A percentile compares a stretch with the other conserved stretches of the same genome.
phyloP scores from a whole-genome alignment of 2,113 vertebrate species.

The Furnarius figulus region DNA sequence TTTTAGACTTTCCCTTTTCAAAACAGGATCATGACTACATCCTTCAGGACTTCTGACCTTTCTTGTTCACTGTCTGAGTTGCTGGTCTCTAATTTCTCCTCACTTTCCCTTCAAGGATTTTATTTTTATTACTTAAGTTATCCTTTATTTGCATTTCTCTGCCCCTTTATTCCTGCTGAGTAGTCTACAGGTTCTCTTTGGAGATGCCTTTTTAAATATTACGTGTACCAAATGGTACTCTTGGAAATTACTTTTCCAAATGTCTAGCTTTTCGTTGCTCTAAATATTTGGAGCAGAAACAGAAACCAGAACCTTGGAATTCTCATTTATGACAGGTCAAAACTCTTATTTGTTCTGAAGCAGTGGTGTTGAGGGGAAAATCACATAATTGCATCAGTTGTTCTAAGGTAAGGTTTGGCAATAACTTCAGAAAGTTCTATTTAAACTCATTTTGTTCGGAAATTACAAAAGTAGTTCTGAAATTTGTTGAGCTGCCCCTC shows the following conservation, averaged over 20 bases:
- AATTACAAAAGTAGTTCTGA: neutral
- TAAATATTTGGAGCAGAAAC: neutral
- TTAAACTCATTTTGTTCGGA: neutral
- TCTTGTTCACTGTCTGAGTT: neutral
- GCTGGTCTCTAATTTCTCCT: neutral
- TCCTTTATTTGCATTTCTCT: neutral
- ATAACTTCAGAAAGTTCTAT: neutral
- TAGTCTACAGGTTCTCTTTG: neutral
- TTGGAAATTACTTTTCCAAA: neutral
- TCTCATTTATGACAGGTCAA: neutral
- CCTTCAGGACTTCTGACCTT: slow-evolving; percentile 9
- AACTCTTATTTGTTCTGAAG: neutral
- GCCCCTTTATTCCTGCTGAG: neutral
- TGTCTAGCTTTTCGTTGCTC: neutral
- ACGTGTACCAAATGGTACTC: neutral
- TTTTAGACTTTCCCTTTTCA: slow-evolving; percentile 43
- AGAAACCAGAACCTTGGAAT: neutral
- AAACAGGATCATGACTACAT: neutral
- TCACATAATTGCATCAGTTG: neutral
- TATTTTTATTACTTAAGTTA: neutral
- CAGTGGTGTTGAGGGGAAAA: neutral
- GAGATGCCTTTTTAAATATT: neutral
- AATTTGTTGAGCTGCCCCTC: neutral
- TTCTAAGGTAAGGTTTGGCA: neutral
- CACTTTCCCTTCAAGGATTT: neutral